These are phyloP conservation scores for Danaus chrysippus DNA, from an alignment of 2,888 invertebrate genomes.

Conservation along the genomic window DNA sequence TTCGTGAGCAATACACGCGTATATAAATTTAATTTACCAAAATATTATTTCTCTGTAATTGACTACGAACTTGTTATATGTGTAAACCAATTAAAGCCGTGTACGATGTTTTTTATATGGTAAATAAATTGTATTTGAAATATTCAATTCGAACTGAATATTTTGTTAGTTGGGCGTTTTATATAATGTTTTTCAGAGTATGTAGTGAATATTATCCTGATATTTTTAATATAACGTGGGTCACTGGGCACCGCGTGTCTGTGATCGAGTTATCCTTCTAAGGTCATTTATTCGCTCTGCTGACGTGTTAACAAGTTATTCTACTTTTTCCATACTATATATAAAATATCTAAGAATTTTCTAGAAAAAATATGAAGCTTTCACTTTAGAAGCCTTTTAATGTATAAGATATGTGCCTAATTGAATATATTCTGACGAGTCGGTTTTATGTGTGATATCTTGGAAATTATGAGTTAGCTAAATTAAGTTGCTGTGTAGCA, in stretches of 20 bases:
- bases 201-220: conserved; percentile 1
- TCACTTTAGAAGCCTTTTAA: background rate
- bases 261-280: conserved; percentile 1
- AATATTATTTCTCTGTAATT: too few species aligned
- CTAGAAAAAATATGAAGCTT: too few species aligned
- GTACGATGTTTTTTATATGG: background rate
- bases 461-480: conserved; percentile 25
- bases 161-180: background rate
- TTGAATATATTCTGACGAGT: conserved; percentile 5
- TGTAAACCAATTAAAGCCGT: too few species aligned
- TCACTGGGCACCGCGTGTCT: conserved; percentile 21
- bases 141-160: too few species aligned
- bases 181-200: background rate
- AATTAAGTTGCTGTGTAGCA: conserved; percentile 33
- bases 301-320: background rate
- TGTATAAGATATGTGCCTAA: background rate
- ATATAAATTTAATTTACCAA: too few species aligned
- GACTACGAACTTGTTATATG: too few species aligned
- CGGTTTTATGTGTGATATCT: conserved; percentile 16
- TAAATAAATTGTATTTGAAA: too few species aligned
- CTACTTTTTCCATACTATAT: background rate
- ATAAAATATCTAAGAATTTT: background rate
- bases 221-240: conserved; percentile 17
- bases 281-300: background rate
- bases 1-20: background rate